Conservation (phyloP, 2,888 invertebrate genomes). For the Pristionchus arcanus region DNA sequence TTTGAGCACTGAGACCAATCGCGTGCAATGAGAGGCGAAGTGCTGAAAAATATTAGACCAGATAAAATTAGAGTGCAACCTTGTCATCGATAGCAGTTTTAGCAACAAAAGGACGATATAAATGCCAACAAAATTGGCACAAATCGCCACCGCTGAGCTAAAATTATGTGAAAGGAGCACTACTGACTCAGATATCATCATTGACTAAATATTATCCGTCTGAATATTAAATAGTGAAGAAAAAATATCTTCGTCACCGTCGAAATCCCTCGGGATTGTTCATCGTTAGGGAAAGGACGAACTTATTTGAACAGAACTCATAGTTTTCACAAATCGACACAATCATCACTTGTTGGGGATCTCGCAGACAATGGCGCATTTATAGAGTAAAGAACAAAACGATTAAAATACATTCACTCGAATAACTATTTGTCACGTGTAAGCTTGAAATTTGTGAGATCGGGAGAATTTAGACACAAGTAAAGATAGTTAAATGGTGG, state of each 20-base stretch:
- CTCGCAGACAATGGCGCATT: background rate
- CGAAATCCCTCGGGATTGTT: background rate
- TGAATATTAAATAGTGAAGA: background rate
- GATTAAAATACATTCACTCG: background rate
- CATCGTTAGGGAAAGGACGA: background rate
- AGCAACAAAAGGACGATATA: background rate
- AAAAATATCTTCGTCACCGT: background rate
- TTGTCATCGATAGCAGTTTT: background rate
- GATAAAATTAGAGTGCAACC: background rate
- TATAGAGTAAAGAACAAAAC: background rate
- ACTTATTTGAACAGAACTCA: background rate
- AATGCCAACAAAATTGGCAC: background rate
- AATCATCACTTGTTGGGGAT: too few relatives aligned
- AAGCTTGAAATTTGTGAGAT: background rate
- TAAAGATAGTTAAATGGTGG: background rate
- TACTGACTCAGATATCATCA: background rate
- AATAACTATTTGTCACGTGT: background rate
- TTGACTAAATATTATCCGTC: background rate
- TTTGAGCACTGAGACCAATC: background rate
- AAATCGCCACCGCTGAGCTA: background rate
- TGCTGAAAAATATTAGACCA: background rate
- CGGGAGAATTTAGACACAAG: background rate
- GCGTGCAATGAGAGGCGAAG: background rate
- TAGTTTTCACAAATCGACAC: background rate
- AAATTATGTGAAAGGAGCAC: background rate